Evolutionary conservation across 92 coral and sea anemone genomes (phyloP), one percentile per base, ranked within the genome.

Genomic region (Zoanthus gigantus): DNA sequence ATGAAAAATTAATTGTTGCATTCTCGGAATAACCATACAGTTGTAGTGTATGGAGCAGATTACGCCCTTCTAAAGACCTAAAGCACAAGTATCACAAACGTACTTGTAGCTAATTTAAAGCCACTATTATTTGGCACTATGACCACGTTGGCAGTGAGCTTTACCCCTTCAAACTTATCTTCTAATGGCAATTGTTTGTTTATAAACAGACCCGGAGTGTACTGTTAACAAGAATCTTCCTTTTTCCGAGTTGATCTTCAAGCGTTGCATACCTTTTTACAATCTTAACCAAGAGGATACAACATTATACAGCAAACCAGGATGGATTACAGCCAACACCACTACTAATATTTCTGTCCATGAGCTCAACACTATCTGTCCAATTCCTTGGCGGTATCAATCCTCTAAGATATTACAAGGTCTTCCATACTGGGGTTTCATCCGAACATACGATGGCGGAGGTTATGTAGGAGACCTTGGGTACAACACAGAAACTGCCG

Each of bases 381-480:
- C 95, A 42, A 71, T 86, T 23, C 95, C 96, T 52, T 94, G 96
- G 96, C 93, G 92, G 28, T 92, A 92, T 72, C 91, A 77, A 44
- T 77, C 88, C 31, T 88, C 96, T 13, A 53, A 66, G 18, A 78
- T 45, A 0, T 65, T 94, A 30, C 78, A 90, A 10, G 63, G 92
- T 5, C 56, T 73, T 2, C 81, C 93, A 5, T 75, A 87, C 72
- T 58, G 72, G 52, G 96, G 96, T 0, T 32, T 54, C 32, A 77
- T 60, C 71, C 67, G 76, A 9, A 71, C 87, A 6, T 94, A 94
- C 89, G 60, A 76, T 46, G 96, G 96, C 2, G 95, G 96, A 31
- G 98, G 98, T 11, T 96, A 60, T 87, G 98, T 96, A 2, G 94
- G 96, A 10, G 96, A 94, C 52, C 93, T 96, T 60, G 94, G 98